Evolutionary conservation across 1,140 invertebrate species (phyloP).

Genomic region (Acromyrmex charruanus): DNA sequence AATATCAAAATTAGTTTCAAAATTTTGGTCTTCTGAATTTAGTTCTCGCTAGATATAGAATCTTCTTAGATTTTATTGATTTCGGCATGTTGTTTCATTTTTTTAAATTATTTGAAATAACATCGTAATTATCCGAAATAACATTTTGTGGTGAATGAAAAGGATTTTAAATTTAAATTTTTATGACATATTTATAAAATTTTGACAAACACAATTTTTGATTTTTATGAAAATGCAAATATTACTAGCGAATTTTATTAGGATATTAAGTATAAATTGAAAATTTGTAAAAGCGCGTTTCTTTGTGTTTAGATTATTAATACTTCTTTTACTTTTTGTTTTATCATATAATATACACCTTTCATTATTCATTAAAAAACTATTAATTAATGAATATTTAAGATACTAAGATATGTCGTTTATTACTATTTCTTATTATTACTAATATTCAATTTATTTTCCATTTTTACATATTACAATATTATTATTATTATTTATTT

Average conservation of each 20-base stretch:
- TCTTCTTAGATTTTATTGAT: not conserved
- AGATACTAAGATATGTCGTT: no score
- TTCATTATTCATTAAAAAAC: no score
- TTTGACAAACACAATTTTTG: not conserved
- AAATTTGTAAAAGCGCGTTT: no score
- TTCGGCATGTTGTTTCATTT: not conserved
- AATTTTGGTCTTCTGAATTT: not conserved
- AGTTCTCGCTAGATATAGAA: not conserved
- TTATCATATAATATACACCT: no score
- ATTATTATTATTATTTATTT: not conserved
- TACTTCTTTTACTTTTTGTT: no score
- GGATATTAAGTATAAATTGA: no score
- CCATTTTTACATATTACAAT: not conserved
- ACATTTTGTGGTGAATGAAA: not conserved
- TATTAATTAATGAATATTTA: no score
- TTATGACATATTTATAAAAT: not conserved
- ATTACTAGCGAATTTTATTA: not conserved
- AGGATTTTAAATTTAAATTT: not conserved
- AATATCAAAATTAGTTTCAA: slow-evolving; percentile 12
- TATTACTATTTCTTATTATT: not conserved
- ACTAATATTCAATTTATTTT: slow-evolving; percentile 5
- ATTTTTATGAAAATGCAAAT: not conserved
- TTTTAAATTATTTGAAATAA: not conserved
- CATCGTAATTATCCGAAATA: not conserved
- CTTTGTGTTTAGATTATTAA: no score